These are phyloP conservation scores for Iguana delicatissima DNA, from an alignment of 2,797 vertebrate species.

Conservation along the genomic window DNA sequence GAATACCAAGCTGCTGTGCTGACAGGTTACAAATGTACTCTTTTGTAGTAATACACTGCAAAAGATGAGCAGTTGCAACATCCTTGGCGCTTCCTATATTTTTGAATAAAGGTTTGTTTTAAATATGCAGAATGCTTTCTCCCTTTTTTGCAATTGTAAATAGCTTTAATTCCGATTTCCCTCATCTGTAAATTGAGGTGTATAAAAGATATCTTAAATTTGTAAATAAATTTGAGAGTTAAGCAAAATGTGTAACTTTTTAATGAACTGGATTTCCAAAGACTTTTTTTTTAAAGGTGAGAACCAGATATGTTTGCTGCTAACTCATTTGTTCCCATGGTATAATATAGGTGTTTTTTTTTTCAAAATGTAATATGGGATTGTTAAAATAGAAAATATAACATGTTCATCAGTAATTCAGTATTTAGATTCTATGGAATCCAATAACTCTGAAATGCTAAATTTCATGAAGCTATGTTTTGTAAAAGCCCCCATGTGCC, in stretches of 20 bases:
- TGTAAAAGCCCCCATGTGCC: neutral
- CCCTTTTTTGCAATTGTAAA: conserved; percentile 60
- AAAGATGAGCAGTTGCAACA: conserved; percentile 57
- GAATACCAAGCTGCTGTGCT: conserved; percentile 56
- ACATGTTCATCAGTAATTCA: neutral
- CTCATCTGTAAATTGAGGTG: conserved; percentile 72
- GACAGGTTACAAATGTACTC: conserved; percentile 59
- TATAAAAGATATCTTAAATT: conserved; percentile 67
- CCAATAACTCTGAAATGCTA: neutral
- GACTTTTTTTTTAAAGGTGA: conserved; percentile 24
- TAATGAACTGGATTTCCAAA: conserved; percentile 38
- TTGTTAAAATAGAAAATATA: conserved; percentile 43
- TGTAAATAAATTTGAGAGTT: conserved; percentile 77
- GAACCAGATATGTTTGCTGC: conserved; percentile 11
- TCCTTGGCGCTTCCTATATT: conserved; percentile 60
- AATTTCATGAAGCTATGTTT: neutral
- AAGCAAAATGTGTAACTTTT: conserved; percentile 44
- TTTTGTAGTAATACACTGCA: conserved; percentile 61
- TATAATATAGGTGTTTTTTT: conserved; percentile 15
- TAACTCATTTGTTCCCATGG: conserved; percentile 17
- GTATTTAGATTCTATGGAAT: neutral
- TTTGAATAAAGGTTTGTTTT: conserved; percentile 75
- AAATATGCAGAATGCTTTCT: conserved; percentile 60
- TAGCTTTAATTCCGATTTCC: conserved; percentile 54
- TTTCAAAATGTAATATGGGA: neutral